Percentiles rank a stretch among this genome's conserved stretches.
These are phyloP conservation scores for Glandiceps talaboti DNA, from an alignment of 53 echinoderm and acorn worm species.

Conservation along the genomic window DNA sequence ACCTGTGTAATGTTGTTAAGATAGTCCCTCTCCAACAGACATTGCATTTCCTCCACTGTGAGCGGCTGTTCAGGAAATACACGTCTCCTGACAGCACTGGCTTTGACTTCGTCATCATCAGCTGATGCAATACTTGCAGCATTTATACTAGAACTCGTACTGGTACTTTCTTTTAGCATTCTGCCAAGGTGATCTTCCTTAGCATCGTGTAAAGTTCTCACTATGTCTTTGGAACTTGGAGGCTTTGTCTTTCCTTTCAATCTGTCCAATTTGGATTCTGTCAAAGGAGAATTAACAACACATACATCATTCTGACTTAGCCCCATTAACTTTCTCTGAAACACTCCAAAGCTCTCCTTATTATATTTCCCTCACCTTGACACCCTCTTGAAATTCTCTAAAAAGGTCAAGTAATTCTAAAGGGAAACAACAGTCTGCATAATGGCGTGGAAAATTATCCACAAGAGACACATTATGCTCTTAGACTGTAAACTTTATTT, in stretches of 20 bases:
- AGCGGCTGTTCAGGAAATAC: conserved; percentile 92
- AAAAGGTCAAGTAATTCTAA: no score
- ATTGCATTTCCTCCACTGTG: conserved; percentile 62
- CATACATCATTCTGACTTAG: no score
- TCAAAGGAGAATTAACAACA: no score
- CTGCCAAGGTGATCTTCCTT: conserved; percentile 21
- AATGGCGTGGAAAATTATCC: no score
- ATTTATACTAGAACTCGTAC: conserved; percentile 19
- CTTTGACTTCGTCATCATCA: conserved; percentile 23
- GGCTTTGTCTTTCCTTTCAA: conserved; percentile 37
- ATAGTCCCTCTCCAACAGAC: conserved; percentile 59
- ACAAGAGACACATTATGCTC: no score
- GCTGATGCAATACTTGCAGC: conserved; percentile 25
- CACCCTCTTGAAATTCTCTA: no score
- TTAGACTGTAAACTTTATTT: no score
- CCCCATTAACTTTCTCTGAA: no score
- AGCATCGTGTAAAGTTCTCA: conserved; percentile 24
- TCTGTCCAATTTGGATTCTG: conserved; percentile 62
- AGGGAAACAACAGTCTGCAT: no score
- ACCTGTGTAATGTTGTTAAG: conserved; percentile 37
- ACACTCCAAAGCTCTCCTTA: no score
- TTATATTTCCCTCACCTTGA: no score
- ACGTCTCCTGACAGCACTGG: conserved; percentile 45
- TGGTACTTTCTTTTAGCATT: conserved; percentile 14
- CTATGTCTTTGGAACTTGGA: conserved; percentile 40